Evolutionary conservation across 2,888 invertebrate species (phyloP), one percentile per base, ranked within the genome.

Genomic region (Phasia obesa): DNA sequence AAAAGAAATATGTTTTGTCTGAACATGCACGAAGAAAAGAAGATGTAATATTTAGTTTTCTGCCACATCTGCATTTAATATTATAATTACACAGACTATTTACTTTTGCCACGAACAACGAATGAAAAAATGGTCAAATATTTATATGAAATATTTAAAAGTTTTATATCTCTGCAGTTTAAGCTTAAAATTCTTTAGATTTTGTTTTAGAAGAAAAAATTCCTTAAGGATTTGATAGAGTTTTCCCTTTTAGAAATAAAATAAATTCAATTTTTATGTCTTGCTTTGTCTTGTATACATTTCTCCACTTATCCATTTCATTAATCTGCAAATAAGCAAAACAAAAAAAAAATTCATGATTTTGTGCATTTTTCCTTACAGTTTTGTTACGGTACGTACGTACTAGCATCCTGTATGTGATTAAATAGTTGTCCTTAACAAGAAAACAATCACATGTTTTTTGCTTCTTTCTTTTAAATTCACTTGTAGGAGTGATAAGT

Each of bases 21-120:
- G 75, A 47, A 64, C 64, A 81, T 76, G 55, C 23, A 62, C 51
- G 65, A 51, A 53, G 35, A 11, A 53, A 51, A 57, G 42, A 53
- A 35, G 62, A 59, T 70, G 55, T 57, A 79, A 59, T 69, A 21
- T 71, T 59, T 60, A 53, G 60, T 74, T 79, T 80, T 82, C 49
- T 81, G 85, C 84, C 83, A 78, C 86, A 86, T 84, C 84, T 86
- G 86, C 85, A 86, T 86, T 85, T 78, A 85, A 85, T 85, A 85
- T 86, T 84, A 85, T 86, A 86, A 85, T 85, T 86, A 81, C 78
- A 74, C 71, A 84, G 84, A 85, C 84, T 84, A 81, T 84, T 85
- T 84, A 49, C 76, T 49, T 76, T 59, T 75, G 70, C 75, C 47
- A 76, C 55, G 74, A 67, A 75, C 35, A 42, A 21, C 23, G 17